These are phyloP conservation scores for Augiades crinisus DNA, from an alignment of 2,888 invertebrate species.

Conservation along the genomic window DNA sequence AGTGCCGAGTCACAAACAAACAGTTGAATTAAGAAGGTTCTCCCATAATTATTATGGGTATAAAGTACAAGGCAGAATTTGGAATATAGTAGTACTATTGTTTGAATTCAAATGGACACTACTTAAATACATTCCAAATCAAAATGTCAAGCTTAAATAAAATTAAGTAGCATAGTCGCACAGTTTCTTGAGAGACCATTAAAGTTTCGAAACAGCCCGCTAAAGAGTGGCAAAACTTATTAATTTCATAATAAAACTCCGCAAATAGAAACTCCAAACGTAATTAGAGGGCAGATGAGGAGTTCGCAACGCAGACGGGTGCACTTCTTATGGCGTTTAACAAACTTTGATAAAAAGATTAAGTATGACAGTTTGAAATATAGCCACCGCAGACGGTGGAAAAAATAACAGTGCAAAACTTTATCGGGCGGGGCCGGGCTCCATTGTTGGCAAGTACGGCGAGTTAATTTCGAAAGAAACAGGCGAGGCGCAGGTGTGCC, in stretches of 20 bases:
- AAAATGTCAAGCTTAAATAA: slow-evolving; percentile 19
- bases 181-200: slow-evolving; percentile 17
- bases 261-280: slow-evolving; percentile 54
- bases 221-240: slow-evolving; percentile 32
- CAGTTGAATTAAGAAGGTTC: slow-evolving; percentile 29
- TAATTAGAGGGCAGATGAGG: slow-evolving; percentile 72
- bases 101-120: background rate
- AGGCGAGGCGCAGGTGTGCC: slow-evolving; percentile 69
- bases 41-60: slow-evolving; percentile 2
- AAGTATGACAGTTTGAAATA: slow-evolving; percentile 82
- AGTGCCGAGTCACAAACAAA: slow-evolving; percentile 70
- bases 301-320: slow-evolving; percentile 64
- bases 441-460: slow-evolving; percentile 69
- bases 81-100: background rate
- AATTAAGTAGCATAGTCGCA: slow-evolving; percentile 21
- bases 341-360: slow-evolving; percentile 82
- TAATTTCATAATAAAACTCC: slow-evolving; percentile 38
- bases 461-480: slow-evolving; percentile 79
- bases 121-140: slow-evolving; percentile 13
- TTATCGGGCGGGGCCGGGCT: slow-evolving; percentile 54
- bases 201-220: slow-evolving; percentile 23
- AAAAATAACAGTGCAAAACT: slow-evolving; percentile 74
- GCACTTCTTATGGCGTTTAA: slow-evolving; percentile 76
- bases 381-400: slow-evolving; percentile 68
- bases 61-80: slow-evolving; percentile 1